A percentile compares a stretch with the other conserved stretches of the same genome.
phyloP scores from a whole-genome alignment of 1,140 invertebrate genomes.

The Trypoxylus dichotomus region DNA sequence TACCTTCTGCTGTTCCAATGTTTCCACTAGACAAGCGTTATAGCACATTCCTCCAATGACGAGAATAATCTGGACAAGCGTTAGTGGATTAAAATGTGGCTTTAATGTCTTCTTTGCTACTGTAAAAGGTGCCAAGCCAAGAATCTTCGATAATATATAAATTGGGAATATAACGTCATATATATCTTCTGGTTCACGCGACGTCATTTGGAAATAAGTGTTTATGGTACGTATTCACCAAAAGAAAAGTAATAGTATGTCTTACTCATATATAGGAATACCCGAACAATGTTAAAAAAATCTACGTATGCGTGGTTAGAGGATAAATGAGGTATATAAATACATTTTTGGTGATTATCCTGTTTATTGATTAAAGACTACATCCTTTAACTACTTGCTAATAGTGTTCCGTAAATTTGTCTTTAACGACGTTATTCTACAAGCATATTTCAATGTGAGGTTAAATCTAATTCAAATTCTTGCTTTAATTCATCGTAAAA shows the following conservation, averaged over 20 bases:
- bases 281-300: too few relatives aligned
- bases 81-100: constrained; percentile 14
- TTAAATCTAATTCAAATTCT: too few relatives aligned
- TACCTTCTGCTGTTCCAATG: neutral
- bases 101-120: neutral
- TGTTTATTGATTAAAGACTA: neutral
- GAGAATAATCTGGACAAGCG: neutral
- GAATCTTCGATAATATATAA: neutral
- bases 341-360: neutral
- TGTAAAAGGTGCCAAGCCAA: neutral
- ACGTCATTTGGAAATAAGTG: too few relatives aligned
- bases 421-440: too few relatives aligned
- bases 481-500: too few relatives aligned
- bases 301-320: too few relatives aligned
- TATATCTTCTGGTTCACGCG: neutral
- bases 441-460: too few relatives aligned
- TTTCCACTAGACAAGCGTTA: neutral
- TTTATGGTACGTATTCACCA: too few relatives aligned
- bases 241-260: too few relatives aligned
- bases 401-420: neutral
- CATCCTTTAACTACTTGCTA: neutral
- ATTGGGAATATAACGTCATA: constrained; percentile 12
- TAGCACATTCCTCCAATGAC: constrained; percentile 27
- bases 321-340: too few relatives aligned
- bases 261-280: too few relatives aligned